Conservation (phyloP, 2,888 invertebrate genomes). For the Netelia virgata region DNA sequence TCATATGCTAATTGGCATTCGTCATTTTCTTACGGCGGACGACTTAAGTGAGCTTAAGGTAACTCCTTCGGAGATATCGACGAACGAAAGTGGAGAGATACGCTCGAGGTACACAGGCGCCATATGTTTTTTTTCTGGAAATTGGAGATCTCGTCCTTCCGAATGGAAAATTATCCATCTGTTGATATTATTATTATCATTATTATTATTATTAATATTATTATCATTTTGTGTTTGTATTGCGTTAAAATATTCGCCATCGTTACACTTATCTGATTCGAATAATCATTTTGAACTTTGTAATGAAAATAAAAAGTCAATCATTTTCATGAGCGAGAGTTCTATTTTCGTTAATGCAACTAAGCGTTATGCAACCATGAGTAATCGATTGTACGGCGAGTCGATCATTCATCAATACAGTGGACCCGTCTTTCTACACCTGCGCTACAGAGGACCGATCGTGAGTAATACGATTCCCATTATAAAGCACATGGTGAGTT, state of each 20-base stretch:
- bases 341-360: constrained; percentile 9
- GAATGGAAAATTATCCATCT: background rate
- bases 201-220: background rate
- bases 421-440: constrained; percentile 21
- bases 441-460: constrained; percentile 19
- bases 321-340: no score
- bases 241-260: background rate
- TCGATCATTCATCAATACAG: constrained; percentile 26
- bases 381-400: background rate
- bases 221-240: background rate
- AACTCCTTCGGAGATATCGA: constrained; percentile 77
- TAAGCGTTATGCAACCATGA: constrained; percentile 13
- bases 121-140: constrained; percentile 18
- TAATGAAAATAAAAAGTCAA: no score
- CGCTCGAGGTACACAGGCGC: constrained; percentile 2
- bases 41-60: constrained; percentile 84
- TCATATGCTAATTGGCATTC: constrained; percentile 85
- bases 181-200: background rate
- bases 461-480: constrained; percentile 66
- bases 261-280: no score
- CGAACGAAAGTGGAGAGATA: constrained; percentile 39
- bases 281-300: no score
- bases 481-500: constrained; percentile 58
- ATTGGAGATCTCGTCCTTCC: constrained; percentile 21
- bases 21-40: constrained; percentile 83